phyloP scores from a whole-genome alignment of 2,113 vertebrate species.

The Xenopus laevis region DNA sequence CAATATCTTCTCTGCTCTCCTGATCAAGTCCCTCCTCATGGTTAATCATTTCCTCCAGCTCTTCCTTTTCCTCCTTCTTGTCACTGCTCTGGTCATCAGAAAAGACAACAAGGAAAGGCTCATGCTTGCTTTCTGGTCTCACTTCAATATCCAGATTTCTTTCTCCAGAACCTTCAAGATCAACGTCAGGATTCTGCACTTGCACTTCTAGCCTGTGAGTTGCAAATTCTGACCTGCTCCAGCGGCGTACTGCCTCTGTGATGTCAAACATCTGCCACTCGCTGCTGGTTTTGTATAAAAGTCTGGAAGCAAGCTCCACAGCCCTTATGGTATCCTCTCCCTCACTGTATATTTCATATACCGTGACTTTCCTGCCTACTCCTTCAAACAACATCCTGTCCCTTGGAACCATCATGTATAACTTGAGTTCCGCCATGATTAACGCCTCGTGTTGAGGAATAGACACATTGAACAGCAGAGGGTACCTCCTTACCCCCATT shows the following conservation, averaged over 20 bases:
- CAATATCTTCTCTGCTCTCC: conserved; percentile 57
- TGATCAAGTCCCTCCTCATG: conserved; percentile 76
- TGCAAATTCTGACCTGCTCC: conserved; percentile 73
- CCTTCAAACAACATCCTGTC: conserved; percentile 81
- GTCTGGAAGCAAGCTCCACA: conserved; percentile 76
- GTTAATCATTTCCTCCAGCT: conserved; percentile 88
- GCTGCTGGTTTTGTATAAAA: conserved; percentile 78
- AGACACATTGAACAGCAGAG: conserved; percentile 90
- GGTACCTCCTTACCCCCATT: conserved; percentile 76
- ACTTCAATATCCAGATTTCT: conserved; percentile 85
- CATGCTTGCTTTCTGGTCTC: conserved; percentile 78
- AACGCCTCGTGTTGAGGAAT: conserved; percentile 89
- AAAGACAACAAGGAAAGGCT: conserved; percentile 89
- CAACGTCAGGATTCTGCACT: conserved; percentile 71
- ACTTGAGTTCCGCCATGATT: conserved; percentile 83
- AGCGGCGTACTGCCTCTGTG: conserved; percentile 75
- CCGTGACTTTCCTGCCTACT: conserved; percentile 83
- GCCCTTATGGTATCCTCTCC: conserved; percentile 49
- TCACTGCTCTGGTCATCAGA: conserved; percentile 89
- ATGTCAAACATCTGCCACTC: conserved; percentile 94
- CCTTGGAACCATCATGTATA: conserved; percentile 84
- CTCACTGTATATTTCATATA: conserved; percentile 69
- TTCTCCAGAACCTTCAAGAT: conserved; percentile 40
- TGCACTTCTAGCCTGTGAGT: conserved; percentile 86
- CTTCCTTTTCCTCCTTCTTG: conserved; percentile 77